phyloP scores from a whole-genome alignment of 2,113 vertebrate genomes.

The Grammomys dolichurus region DNA sequence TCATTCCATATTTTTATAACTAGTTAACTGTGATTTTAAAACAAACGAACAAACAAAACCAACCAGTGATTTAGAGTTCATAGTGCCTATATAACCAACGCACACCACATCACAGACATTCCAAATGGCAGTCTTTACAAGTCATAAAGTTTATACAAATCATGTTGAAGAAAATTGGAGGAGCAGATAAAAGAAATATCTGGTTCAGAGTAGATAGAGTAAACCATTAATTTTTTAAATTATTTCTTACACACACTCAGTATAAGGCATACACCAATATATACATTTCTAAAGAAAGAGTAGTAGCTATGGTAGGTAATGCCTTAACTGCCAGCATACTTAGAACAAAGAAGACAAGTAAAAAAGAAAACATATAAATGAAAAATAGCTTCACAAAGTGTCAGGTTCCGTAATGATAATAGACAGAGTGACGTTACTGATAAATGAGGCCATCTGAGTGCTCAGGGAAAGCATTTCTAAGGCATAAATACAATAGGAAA shows the following conservation, averaged over 20 bases:
- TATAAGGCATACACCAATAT: background rate
- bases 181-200: background rate
- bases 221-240: background rate
- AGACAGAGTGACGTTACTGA: background rate
- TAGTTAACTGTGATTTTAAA: background rate
- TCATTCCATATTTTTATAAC: background rate
- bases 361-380: conserved; percentile 9
- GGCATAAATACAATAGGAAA: background rate
- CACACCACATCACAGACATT: background rate
- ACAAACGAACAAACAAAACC: background rate
- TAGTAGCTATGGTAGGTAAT: background rate
- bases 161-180: background rate
- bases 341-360: background rate
- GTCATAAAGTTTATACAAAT: background rate
- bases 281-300: background rate
- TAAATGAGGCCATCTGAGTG: background rate
- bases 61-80: background rate
- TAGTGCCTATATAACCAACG: background rate
- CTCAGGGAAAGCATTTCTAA: background rate
- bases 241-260: background rate
- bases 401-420: background rate
- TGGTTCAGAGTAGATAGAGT: background rate
- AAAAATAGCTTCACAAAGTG: background rate
- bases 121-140: background rate
- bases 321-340: background rate